Conservation (phyloP, 1,140 invertebrate genomes). For the Geopemphigus sp. region DNA sequence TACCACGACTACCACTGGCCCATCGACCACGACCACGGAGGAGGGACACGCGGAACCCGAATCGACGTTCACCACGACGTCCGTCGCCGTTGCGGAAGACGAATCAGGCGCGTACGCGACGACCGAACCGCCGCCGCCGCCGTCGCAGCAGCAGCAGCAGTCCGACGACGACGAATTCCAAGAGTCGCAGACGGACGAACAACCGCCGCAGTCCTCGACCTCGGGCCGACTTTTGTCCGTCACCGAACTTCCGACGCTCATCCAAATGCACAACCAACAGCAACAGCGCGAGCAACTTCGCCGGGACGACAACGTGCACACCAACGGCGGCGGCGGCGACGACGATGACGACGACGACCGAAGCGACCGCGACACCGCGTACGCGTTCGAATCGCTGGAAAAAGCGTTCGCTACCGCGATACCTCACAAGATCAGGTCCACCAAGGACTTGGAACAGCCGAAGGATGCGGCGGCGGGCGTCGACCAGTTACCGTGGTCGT, state of each 20-base stretch:
- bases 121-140: background rate
- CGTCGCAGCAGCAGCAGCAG: background rate
- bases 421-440: constrained; percentile 35
- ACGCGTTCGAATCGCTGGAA: constrained; percentile 35
- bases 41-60: background rate
- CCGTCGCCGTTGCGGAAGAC: background rate
- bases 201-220: constrained; percentile 55
- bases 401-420: constrained; percentile 33
- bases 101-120: too few relatives aligned
- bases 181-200: constrained; percentile 51
- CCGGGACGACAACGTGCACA: too few relatives aligned
- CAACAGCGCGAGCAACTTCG: constrained; percentile 55
- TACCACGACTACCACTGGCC: background rate
- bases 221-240: background rate
- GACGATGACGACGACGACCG: constrained; percentile 52
- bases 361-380: constrained; percentile 53
- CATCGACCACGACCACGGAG: constrained; percentile 52
- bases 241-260: background rate
- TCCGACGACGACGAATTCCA: background rate
- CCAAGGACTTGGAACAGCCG: constrained; percentile 49
- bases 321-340: too few relatives aligned
- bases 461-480: background rate
- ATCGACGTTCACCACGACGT: background rate
- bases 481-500: constrained; percentile 52
- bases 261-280: constrained; percentile 50